phyloP scores from a whole-genome alignment of 2,113 vertebrate species.

The Myiozetetes cayanensis region DNA sequence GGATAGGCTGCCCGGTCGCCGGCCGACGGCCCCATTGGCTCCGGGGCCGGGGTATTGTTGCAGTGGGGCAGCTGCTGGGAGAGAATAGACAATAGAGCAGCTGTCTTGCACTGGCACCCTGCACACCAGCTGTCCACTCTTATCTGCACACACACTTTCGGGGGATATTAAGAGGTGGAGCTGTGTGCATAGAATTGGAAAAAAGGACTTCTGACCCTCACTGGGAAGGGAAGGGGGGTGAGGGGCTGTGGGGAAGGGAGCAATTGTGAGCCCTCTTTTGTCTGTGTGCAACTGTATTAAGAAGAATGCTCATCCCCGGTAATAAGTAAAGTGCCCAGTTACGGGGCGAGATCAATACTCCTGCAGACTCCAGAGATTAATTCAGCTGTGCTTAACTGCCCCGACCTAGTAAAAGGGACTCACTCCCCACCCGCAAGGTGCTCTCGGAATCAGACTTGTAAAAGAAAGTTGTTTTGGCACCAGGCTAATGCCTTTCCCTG shows the following conservation, averaged over 20 bases:
- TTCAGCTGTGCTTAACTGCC: constrained; percentile 61
- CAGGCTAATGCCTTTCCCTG: not conserved
- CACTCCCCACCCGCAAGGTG: not conserved
- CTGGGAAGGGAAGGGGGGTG: constrained; percentile 86
- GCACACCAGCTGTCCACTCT: constrained; percentile 99
- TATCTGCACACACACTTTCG: constrained; percentile 94
- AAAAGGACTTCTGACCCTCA: constrained; percentile 97
- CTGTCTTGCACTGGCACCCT: constrained; percentile 98
- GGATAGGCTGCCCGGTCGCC: constrained; percentile 76
- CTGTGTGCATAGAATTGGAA: constrained; percentile 86
- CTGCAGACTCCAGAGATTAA: constrained; percentile 58
- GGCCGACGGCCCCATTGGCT: constrained; percentile 83
- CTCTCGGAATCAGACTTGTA: not conserved
- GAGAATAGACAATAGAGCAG: constrained; percentile 99
- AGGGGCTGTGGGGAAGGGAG: constrained; percentile 66
- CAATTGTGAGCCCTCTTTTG: constrained; percentile 89
- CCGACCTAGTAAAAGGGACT: constrained; percentile 1
- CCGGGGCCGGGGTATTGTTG: constrained; percentile 75
- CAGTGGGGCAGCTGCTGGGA: constrained; percentile 94
- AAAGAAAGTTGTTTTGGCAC: not conserved
- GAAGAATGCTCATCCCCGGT: constrained; percentile 80
- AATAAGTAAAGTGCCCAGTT: constrained; percentile 74
- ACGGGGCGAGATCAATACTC: constrained; percentile 61
- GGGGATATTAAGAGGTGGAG: constrained; percentile 91
- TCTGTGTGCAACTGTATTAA: constrained; percentile 88